These are phyloP conservation scores for Papilio protenor DNA, from an alignment of 2,888 invertebrate genomes.

Conservation along the genomic window DNA sequence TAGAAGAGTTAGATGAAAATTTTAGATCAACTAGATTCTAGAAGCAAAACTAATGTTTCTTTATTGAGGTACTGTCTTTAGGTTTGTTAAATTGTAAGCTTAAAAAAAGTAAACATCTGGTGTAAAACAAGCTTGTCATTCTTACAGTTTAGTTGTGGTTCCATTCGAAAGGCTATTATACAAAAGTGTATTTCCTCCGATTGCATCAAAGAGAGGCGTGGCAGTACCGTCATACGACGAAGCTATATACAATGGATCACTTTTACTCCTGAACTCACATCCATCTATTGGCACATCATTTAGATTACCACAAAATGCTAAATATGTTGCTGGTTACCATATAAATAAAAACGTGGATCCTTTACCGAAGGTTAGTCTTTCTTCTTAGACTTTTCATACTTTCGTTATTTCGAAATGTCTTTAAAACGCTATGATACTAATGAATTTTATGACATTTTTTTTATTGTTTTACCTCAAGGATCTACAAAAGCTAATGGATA, in stretches of 20 bases:
- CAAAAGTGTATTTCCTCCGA: constrained; percentile 52
- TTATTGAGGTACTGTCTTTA: no score
- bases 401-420: no score
- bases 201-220: constrained; percentile 61
- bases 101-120: background rate
- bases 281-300: constrained; percentile 56
- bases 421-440: no score
- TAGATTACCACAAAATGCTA: constrained; percentile 61
- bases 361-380: constrained; percentile 59
- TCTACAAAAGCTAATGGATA: constrained; percentile 66
- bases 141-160: constrained; percentile 57
- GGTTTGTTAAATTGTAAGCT: background rate
- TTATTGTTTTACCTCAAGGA: constrained; percentile 55
- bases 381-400: no score
- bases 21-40: no score
- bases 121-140: background rate
- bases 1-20: no score
- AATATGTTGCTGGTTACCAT: constrained; percentile 66
- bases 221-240: constrained; percentile 61
- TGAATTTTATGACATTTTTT: no score
- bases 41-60: background rate
- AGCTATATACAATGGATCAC: constrained; percentile 60
- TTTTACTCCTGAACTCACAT: constrained; percentile 65
- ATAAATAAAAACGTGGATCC: constrained; percentile 59
- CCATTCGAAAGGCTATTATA: constrained; percentile 58